Conservation (phyloP, 1,140 invertebrate species). For the Hyphantria cunea region DNA sequence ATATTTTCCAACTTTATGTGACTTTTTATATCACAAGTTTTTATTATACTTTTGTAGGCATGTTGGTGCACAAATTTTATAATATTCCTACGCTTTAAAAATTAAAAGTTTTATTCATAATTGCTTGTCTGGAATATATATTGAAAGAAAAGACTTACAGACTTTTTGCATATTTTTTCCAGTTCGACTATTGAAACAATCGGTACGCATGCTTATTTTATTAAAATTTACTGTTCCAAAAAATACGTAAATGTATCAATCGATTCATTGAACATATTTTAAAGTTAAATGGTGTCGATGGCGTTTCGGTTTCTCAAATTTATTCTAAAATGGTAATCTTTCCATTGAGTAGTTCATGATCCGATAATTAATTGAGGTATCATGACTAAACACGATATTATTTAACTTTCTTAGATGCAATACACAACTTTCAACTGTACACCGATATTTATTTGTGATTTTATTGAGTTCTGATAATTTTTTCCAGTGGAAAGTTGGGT, state of each 20-base stretch:
- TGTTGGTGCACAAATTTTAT: constrained; percentile 61
- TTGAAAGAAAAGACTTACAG: constrained; percentile 51
- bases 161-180: constrained; percentile 67
- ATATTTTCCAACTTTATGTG: constrained; percentile 54
- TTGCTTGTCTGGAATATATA: constrained; percentile 41
- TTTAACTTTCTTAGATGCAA: neutral
- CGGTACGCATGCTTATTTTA: constrained; percentile 72
- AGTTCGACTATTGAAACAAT: constrained; percentile 74
- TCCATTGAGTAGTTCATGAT: too few relatives aligned
- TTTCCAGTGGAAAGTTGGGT: constrained; percentile 15
- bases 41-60: constrained; percentile 67
- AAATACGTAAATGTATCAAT: neutral
- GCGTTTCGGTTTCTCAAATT: too few relatives aligned
- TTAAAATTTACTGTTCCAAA: constrained; percentile 11
- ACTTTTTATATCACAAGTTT: constrained; percentile 46
- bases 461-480: too few relatives aligned
- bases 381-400: too few relatives aligned
- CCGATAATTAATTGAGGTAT: too few relatives aligned
- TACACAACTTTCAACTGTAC: neutral
- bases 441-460: neutral
- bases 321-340: too few relatives aligned
- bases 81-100: constrained; percentile 56
- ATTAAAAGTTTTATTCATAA: constrained; percentile 46
- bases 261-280: too few relatives aligned
- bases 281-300: too few relatives aligned